Base-by-base conservation (phyloP, 2,888 invertebrate genomes). In the Pristionchus mayeri region DNA sequence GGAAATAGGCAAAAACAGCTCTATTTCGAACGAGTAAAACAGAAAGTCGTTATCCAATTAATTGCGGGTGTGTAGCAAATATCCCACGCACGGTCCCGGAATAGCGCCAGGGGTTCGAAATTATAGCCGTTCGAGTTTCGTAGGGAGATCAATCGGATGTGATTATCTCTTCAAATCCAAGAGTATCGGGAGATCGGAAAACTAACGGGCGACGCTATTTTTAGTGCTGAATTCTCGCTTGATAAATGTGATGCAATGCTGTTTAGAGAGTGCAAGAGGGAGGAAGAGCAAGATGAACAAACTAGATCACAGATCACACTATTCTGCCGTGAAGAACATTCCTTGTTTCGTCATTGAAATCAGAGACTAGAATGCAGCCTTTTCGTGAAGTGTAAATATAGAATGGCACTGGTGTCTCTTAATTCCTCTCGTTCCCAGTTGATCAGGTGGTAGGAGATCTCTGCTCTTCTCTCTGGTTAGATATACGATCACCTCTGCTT, bases 191-290 rank as follows among this genome's bases (percentile, higher is more conserved):
- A 71, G 40, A 71, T 44, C 3, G 44, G 13, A n/a, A n/a, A n/a
- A n/a, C 3, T 0, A 34, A 37, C 24, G 37, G 13, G 34, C 67
- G 24, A 21, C n/a, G 54, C 40, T 71, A 71, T 71, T 71, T 63
- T 44, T 37, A 67, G 24, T 11, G 71, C 71, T 24, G 9, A 37
- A 11, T 16, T 54, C n/a, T 6, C 7, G 40, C 71, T 71, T 71
- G 1, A 21, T 11, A 71, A 71, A 71, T 71, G 40, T 71, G 71
- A 71, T 71, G 71, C 44, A 71, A 71, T 71, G 71, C 71, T 40
- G 44, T 13, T 34, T 21, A 71, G 71, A 71, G 71, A 63, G 34
- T 34, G 63, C 34, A 63, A 21, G 30, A 34, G 30, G 21, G 37
- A 63, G 34, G 18, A 37, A 18, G n/a, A n/a, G n/a, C n/a, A n/a